phyloP scores from a whole-genome alignment of 2,113 vertebrate genomes.

The Crotalus horridus region DNA sequence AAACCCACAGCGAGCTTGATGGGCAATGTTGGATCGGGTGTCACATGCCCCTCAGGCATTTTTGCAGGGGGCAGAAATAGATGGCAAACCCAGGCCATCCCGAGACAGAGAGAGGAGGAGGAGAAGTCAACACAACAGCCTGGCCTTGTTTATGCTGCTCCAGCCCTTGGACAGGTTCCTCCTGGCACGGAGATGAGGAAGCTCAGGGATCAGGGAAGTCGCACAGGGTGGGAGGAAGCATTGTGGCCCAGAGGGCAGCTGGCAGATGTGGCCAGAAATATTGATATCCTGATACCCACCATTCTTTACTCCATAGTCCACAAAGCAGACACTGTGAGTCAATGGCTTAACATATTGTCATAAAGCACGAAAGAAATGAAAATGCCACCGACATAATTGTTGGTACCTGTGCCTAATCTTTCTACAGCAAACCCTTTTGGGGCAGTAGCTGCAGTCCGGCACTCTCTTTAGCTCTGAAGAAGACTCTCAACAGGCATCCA shows the following conservation, averaged over 20 bases:
- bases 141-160: background rate
- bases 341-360: background rate
- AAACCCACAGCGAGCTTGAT: background rate
- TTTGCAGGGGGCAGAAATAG: background rate
- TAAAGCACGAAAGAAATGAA: background rate
- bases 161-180: background rate
- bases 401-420: background rate
- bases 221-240: background rate
- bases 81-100: background rate
- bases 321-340: background rate
- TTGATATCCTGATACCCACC: background rate
- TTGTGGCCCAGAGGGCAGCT: background rate
- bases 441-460: background rate
- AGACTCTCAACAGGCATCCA: background rate
- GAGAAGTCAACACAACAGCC: background rate
- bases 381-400: background rate
- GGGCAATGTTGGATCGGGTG: background rate
- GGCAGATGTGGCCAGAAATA: background rate
- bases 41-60: accelerated
- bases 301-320: background rate
- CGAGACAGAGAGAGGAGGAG: background rate
- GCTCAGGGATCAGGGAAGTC: background rate
- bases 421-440: background rate
- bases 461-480: background rate
- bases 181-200: background rate